A percentile compares a stretch with the other conserved stretches of the same genome.
Evolutionary conservation across 2,797 vertebrate genomes (phyloP).

Genomic region (Perdix hodgsoniae): DNA sequence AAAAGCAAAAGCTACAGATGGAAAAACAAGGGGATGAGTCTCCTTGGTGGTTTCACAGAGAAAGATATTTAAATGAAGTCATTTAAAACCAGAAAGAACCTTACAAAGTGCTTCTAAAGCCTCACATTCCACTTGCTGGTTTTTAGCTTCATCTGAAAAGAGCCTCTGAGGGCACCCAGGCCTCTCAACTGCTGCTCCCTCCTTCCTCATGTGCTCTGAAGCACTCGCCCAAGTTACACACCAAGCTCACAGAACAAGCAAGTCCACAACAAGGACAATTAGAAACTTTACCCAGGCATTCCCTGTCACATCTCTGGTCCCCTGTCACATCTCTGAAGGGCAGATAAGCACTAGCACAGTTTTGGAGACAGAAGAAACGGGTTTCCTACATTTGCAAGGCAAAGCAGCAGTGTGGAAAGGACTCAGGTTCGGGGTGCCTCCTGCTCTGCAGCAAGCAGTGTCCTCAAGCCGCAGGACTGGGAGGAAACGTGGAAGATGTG

Average conservation of each 20-base stretch:
- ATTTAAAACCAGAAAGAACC: constrained; percentile 58
- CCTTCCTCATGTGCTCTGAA: background rate
- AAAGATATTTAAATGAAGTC: constrained; percentile 51
- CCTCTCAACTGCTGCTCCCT: constrained; percentile 39
- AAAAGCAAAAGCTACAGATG: constrained; percentile 13
- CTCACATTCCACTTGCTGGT: constrained; percentile 28
- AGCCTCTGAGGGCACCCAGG: constrained; percentile 45
- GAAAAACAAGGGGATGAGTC: background rate
- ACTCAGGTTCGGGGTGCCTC: accelerated
- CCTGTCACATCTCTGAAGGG: background rate
- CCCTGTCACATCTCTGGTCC: background rate
- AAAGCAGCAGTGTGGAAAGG: background rate
- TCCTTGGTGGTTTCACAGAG: constrained; percentile 29
- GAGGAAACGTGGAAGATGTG: accelerated
- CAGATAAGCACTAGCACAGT: background rate
- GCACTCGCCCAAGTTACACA: background rate
- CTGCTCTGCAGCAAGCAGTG: background rate
- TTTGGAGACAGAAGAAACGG: background rate
- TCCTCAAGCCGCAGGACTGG: accelerated
- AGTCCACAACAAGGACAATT: background rate
- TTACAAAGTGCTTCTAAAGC: constrained; percentile 35
- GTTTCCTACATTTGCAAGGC: background rate
- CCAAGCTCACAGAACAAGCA: background rate
- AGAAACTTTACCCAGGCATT: background rate
- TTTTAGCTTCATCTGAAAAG: constrained; percentile 27